Conservation (phyloP, 2,888 invertebrate genomes). For the Meloe dianella region DNA sequence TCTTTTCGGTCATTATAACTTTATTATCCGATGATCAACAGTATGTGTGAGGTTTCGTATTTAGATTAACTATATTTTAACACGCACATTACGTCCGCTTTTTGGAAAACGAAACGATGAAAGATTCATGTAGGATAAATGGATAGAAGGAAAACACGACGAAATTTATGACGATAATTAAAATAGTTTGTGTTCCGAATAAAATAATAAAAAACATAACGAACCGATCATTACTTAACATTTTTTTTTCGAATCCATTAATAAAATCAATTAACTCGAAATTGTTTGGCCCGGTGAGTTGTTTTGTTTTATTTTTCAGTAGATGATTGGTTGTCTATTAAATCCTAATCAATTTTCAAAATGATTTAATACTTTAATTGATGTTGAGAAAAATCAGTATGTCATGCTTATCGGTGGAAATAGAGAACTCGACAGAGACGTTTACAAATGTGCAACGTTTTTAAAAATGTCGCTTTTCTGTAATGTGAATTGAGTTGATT, state of each 20-base stretch:
- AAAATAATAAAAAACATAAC: too few species aligned
- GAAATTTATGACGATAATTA: slow-evolving; percentile 23
- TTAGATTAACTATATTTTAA: slow-evolving; percentile 22
- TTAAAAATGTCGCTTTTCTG: slow-evolving; percentile 32
- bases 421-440: too few species aligned
- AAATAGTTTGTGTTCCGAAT: slow-evolving; percentile 12
- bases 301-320: slow-evolving; percentile 7
- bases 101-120: slow-evolving; percentile 21
- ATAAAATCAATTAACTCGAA: slow-evolving; percentile 10
- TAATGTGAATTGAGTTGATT: slow-evolving; percentile 41
- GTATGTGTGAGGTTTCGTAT: slow-evolving; percentile 21
- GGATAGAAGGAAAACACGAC: background rate
- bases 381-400: background rate
- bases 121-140: slow-evolving; percentile 21
- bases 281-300: background rate
- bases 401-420: slow-evolving; percentile 13
- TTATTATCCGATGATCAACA: slow-evolving; percentile 3
- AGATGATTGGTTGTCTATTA: slow-evolving; percentile 10
- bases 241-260: background rate
- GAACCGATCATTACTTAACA: background rate
- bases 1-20: background rate
- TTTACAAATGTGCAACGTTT: slow-evolving; percentile 39
- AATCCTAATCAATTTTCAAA: background rate
- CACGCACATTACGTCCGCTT: slow-evolving; percentile 27
- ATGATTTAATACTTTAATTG: background rate